These are phyloP conservation scores for Prinia subflava DNA, from an alignment of 2,113 vertebrate genomes.

Conservation along the genomic window DNA sequence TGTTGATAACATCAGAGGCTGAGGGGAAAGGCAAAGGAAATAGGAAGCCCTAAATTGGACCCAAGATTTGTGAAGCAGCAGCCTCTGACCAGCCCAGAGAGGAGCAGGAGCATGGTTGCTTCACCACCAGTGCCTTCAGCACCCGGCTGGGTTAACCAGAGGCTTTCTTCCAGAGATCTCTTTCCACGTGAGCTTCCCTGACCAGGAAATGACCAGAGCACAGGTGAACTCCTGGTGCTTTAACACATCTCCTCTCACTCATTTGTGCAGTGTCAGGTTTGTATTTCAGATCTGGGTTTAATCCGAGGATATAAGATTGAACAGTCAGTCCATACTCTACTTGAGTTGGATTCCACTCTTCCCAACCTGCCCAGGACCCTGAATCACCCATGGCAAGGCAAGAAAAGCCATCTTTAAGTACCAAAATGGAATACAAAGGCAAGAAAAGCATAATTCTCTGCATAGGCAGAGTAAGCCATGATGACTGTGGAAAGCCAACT, in stretches of 20 bases:
- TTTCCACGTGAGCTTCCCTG: neutral
- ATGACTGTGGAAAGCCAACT: neutral
- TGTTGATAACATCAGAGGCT: neutral
- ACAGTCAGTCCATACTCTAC: neutral
- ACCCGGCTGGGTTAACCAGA: neutral
- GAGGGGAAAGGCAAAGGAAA: neutral
- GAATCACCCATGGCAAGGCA: neutral
- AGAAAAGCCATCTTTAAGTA: neutral
- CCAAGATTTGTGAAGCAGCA: neutral
- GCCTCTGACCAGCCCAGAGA: neutral
- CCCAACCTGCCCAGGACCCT: neutral
- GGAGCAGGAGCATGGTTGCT: rapidly evolving
- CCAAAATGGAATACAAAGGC: neutral
- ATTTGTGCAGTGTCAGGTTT: neutral
- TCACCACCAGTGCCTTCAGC: neutral
- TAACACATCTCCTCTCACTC: neutral
- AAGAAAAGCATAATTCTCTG: neutral
- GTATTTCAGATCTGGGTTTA: neutral
- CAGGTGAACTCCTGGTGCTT: neutral
- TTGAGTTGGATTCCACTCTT: neutral
- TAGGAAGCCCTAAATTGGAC: neutral
- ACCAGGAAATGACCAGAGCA: neutral
- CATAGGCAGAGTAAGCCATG: neutral
- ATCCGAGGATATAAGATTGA: neutral
- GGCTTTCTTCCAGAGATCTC: neutral